Evolutionary conservation across 2,797 vertebrate species (phyloP).

Genomic region (Morus bassanus): DNA sequence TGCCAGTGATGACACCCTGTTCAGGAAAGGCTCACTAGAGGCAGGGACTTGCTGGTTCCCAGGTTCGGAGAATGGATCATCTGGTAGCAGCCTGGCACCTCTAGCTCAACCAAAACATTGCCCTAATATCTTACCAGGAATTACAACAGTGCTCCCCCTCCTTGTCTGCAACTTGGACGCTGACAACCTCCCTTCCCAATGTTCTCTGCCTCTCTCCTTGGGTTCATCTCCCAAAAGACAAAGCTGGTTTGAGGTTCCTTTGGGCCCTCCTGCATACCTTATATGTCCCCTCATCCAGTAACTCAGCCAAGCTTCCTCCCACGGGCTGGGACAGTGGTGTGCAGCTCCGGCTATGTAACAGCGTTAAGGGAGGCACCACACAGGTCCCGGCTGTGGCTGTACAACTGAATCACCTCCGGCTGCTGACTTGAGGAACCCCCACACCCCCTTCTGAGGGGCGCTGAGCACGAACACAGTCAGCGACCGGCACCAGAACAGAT

Average conservation of each 20-base stretch:
- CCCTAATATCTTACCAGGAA: background rate
- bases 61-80: background rate
- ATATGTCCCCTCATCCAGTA: background rate
- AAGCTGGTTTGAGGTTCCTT: background rate
- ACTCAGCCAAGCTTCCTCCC: background rate
- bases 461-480: background rate
- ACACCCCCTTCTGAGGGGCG: background rate
- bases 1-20: background rate
- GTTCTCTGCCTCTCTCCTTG: background rate
- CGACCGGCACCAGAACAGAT: background rate
- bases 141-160: background rate
- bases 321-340: fast-evolving
- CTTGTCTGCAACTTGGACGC: background rate
- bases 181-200: background rate
- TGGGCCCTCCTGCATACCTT: background rate
- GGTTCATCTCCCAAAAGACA: background rate
- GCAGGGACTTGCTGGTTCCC: background rate
- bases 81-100: background rate
- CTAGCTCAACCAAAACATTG: background rate
- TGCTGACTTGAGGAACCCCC: background rate
- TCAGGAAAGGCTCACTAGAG: background rate
- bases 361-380: background rate
- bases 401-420: fast-evolving
- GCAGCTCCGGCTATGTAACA: background rate
- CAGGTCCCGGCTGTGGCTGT: background rate